Conservation (phyloP, 2,113 vertebrate genomes). For the Lates calcarifer region DNA sequence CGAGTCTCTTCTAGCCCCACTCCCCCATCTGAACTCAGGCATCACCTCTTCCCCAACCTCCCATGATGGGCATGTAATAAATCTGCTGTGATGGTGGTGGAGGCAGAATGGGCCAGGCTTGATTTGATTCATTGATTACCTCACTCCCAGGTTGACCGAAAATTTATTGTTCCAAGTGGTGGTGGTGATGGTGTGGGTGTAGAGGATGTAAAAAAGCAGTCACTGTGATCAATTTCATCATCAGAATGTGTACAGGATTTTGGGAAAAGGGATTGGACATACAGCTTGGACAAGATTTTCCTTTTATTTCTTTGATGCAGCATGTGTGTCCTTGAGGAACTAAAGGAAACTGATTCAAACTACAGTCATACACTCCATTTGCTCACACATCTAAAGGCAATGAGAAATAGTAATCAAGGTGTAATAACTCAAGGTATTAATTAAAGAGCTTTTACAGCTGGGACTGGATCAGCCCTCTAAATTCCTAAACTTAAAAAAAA, state of each 20-base stretch:
- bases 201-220: neutral
- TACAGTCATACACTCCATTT: neutral
- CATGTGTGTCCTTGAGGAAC: neutral
- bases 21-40: slow-evolving; percentile 23
- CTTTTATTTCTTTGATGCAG: neutral
- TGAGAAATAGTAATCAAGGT: no score
- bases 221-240: slow-evolving; percentile 7
- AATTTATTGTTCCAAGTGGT: slow-evolving; percentile 25
- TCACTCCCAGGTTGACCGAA: slow-evolving; percentile 39
- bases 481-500: no score
- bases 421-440: no score
- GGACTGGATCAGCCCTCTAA: no score
- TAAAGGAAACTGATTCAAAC: neutral
- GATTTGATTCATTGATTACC: slow-evolving; percentile 68
- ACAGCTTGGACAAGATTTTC: neutral
- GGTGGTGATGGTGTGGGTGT: neutral
- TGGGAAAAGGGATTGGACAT: neutral
- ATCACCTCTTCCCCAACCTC: slow-evolving; percentile 30
- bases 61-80: slow-evolving; percentile 65
- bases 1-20: slow-evolving; percentile 25
- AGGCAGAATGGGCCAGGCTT: slow-evolving; percentile 22
- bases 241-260: slow-evolving; percentile 1
- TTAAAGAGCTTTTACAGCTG: no score
- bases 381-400: no score
- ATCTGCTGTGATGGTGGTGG: slow-evolving; percentile 43